Percentiles rank a stretch among this genome's conserved stretches.
phyloP scores from a whole-genome alignment of 2,113 vertebrate genomes.

The Platycercus adscitus region DNA sequence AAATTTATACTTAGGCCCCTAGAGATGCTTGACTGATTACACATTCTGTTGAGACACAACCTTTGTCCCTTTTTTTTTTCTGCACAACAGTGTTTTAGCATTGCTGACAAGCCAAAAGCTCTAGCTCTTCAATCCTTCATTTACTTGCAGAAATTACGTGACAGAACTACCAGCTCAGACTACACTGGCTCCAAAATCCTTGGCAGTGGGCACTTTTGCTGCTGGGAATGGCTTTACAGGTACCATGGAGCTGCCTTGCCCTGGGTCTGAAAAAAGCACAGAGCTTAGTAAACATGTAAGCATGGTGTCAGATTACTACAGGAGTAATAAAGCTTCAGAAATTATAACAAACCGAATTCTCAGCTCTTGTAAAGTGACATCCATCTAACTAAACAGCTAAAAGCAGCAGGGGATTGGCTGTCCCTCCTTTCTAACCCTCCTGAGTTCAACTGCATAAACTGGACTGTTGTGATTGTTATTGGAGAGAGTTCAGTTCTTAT shows the following conservation, averaged over 20 bases:
- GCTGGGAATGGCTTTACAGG: fast-evolving
- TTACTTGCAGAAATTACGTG: background rate
- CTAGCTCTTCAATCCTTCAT: background rate
- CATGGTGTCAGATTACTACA: background rate
- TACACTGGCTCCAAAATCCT: background rate
- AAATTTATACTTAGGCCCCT: background rate
- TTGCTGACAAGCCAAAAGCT: background rate
- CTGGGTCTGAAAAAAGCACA: fast-evolving
- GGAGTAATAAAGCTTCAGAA: background rate
- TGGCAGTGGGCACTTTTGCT: fast-evolving
- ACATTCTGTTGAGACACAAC: background rate
- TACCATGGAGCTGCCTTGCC: fast-evolving
- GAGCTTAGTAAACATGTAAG: background rate
- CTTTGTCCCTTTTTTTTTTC: background rate
- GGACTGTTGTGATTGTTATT: background rate
- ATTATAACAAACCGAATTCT: background rate
- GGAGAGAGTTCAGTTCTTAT: background rate
- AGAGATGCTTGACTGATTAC: background rate
- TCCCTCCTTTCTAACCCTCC: background rate
- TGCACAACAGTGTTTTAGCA: background rate
- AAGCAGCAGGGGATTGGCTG: background rate
- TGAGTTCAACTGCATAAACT: background rate
- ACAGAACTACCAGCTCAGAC: background rate
- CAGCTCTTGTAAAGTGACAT: background rate
- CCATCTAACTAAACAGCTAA: background rate